Percentiles rank a stretch among this genome's conserved stretches.
Evolutionary conservation across 2,888 invertebrate genomes (phyloP).

Genomic region (Tinea trinotella): DNA sequence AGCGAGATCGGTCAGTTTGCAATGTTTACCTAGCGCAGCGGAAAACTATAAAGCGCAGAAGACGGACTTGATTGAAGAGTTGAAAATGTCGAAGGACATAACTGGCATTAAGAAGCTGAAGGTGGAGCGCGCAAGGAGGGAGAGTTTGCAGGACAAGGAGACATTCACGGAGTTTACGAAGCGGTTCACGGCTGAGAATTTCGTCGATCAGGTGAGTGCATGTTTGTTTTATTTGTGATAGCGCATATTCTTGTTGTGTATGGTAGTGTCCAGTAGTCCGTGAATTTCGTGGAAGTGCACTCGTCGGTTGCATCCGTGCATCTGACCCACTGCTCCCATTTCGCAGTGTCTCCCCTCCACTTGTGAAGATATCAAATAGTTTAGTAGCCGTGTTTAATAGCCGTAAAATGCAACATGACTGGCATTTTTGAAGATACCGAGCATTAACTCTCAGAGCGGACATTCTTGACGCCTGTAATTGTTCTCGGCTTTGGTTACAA

Average conservation of each 20-base stretch:
- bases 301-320: slow-evolving; percentile 21
- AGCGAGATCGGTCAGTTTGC: slow-evolving; percentile 80
- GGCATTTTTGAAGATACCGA: slow-evolving; percentile 28
- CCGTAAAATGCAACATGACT: slow-evolving; percentile 40
- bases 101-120: slow-evolving; percentile 95
- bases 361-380: slow-evolving; percentile 5
- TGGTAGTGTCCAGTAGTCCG: background rate
- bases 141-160: slow-evolving; percentile 86
- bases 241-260: background rate
- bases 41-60: slow-evolving; percentile 83
- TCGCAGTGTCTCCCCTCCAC: slow-evolving; percentile 24
- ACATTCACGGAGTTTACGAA: slow-evolving; percentile 87
- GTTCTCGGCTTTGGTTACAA: background rate
- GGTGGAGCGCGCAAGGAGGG: slow-evolving; percentile 88
- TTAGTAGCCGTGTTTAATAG: slow-evolving; percentile 27
- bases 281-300: slow-evolving; percentile 1
- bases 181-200: slow-evolving; percentile 87
- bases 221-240: slow-evolving; percentile 22
- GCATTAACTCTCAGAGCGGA: slow-evolving; percentile 4
- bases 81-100: slow-evolving; percentile 93
- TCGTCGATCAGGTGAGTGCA: slow-evolving; percentile 87
- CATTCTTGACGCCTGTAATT: background rate
- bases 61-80: slow-evolving; percentile 90
- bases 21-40: slow-evolving; percentile 75
- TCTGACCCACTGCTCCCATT: slow-evolving; percentile 49